Evolutionary conservation across 2,797 vertebrate species (phyloP), one percentile per base, ranked within the genome.

Genomic region (Tapera naevia): DNA sequence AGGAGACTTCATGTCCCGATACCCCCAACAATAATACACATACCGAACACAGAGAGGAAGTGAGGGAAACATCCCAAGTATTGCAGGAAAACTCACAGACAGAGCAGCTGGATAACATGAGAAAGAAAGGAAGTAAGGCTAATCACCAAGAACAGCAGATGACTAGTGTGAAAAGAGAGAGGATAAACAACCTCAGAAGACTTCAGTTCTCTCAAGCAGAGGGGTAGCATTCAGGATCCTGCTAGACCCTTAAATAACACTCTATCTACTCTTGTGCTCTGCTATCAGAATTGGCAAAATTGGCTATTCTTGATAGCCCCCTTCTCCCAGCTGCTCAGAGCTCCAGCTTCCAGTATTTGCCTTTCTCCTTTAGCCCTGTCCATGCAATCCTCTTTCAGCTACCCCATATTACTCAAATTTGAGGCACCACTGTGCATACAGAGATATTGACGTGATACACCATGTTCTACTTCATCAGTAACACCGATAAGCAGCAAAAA

Each of bases 21-120:
- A 74, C n/a, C 48, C 61, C 37, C 3, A 4, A 45, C 17, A 32
- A 57, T 60, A 43, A 43, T 5, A 14, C 54, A 32, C 9, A 13
- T 30, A 50, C 24, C 61, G 37, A 80, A 71, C 2, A 3, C 17
- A 41, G 45, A 72, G 12, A 56, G 25, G 30, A 46, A 76, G 43
- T 0, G 3, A 87, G 37, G 32, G 32, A 91, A 83, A 79, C 30
- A 45, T 62, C 71, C 16, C 32, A 50, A 62, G 37, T 35, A 85
- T 21, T 24, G 35, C 56, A 70, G 43, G 65, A 75, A 89, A 91
- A 78, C 27, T 45, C 51, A 43, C 43, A 73, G 57, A 32, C 21
- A 80, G 35, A 90, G 33, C 84, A 89, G 88, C 65, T 94, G 81
- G 33, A 74, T 43, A 93, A 93, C 17, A 74, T 66, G 33, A 58